Evolutionary conservation across 2,888 invertebrate species (phyloP).

Genomic region (Sphinx pinastri): DNA sequence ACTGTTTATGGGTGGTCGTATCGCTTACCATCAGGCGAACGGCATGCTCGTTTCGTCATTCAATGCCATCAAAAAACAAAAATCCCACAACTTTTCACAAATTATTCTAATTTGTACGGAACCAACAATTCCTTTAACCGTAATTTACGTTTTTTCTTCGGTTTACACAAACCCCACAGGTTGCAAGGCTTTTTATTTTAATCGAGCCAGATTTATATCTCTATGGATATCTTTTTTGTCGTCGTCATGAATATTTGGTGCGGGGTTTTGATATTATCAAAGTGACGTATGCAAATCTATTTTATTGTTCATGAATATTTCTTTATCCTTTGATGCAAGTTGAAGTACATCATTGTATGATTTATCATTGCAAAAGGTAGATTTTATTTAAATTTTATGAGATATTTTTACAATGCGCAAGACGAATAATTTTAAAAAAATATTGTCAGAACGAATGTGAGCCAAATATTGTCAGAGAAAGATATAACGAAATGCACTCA

Average conservation of each 20-base stretch:
- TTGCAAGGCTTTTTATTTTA: conserved; percentile 35
- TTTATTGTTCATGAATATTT: conserved; percentile 15
- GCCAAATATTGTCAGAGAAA: too few species aligned
- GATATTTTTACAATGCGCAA: too few species aligned
- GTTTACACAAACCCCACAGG: conserved; percentile 39
- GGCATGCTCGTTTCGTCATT: too few species aligned
- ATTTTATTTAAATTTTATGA: too few species aligned
- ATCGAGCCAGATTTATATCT: conserved; percentile 37
- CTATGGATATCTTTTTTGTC: conserved; percentile 33
- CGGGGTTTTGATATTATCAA: conserved; percentile 34
- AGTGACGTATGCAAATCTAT: conserved; percentile 32
- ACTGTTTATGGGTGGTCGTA: too few species aligned
- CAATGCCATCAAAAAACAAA: too few species aligned
- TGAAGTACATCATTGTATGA: neutral
- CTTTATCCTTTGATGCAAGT: neutral
- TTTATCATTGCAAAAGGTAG: too few species aligned
- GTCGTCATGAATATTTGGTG: conserved; percentile 26
- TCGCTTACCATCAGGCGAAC: too few species aligned
- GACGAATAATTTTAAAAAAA: too few species aligned
- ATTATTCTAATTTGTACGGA: conserved; percentile 5
- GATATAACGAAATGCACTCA: too few species aligned
- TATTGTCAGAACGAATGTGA: too few species aligned
- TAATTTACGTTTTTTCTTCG: conserved; percentile 30
- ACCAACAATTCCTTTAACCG: neutral
- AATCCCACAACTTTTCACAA: too few species aligned